Evolutionary conservation across 2,113 vertebrate species (phyloP).

Genomic region (Nematolebias whitei): DNA sequence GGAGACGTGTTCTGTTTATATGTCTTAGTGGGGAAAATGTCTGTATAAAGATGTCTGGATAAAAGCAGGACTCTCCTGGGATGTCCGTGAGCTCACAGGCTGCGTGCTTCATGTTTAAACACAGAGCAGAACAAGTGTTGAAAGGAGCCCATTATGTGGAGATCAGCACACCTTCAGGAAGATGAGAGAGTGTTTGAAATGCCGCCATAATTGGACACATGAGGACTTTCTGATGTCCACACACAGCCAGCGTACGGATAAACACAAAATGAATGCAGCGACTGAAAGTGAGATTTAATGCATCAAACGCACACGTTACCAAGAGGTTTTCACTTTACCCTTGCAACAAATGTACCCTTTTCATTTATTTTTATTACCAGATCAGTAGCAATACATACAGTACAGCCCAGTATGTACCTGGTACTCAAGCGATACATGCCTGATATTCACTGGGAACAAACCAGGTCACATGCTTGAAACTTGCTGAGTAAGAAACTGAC

Average conservation of each 20-base stretch:
- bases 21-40: slow-evolving; percentile 22
- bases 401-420: too few species aligned
- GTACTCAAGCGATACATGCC: too few species aligned
- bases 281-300: neutral
- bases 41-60: slow-evolving; percentile 19
- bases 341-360: neutral
- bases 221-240: neutral
- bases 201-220: slow-evolving; percentile 30
- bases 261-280: too few species aligned
- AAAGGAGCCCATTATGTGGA: slow-evolving; percentile 42
- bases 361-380: neutral
- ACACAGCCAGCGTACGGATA: neutral
- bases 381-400: neutral
- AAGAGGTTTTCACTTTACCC: neutral
- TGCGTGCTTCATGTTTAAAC: slow-evolving; percentile 29
- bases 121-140: slow-evolving; percentile 39
- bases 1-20: slow-evolving; percentile 19
- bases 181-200: slow-evolving; percentile 27
- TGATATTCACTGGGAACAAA: too few species aligned
- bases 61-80: slow-evolving; percentile 17
- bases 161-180: slow-evolving; percentile 25
- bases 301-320: neutral
- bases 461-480: too few species aligned
- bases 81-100: slow-evolving; percentile 1
- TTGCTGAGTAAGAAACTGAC: too few species aligned